A percentile compares a stretch with the other conserved stretches of the same genome.
phyloP scores from a whole-genome alignment of 2,888 invertebrate species.

The Timema podura region DNA sequence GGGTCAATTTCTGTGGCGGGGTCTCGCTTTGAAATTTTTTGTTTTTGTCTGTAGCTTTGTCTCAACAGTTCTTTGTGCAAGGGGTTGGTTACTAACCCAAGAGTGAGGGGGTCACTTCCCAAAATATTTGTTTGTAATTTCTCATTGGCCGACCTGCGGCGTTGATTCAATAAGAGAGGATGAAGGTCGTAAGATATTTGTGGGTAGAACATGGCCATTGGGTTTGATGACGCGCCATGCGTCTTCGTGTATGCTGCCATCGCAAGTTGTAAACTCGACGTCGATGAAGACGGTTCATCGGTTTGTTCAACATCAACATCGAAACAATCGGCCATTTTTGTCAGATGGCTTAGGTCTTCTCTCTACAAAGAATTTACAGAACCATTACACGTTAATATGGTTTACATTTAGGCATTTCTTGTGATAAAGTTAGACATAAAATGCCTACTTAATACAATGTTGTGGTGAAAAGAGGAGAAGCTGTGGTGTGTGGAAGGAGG shows the following conservation, averaged over 20 bases:
- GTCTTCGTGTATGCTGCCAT: slow-evolving; percentile 31
- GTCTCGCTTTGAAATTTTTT: slow-evolving; percentile 20
- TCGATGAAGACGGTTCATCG: slow-evolving; percentile 31
- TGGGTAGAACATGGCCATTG: slow-evolving; percentile 36
- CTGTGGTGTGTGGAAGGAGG: too few relatives aligned
- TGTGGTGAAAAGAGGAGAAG: too few relatives aligned
- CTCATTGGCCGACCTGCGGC: slow-evolving; percentile 25
- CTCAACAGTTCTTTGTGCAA: slow-evolving; percentile 17
- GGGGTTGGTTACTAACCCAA: slow-evolving; percentile 23
- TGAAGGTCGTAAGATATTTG: slow-evolving; percentile 35
- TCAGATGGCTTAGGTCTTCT: too few relatives aligned
- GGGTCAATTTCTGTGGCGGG: slow-evolving; percentile 9
- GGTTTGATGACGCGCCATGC: slow-evolving; percentile 29
- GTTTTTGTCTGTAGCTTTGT: slow-evolving; percentile 23
- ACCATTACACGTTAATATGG: too few relatives aligned
- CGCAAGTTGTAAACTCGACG: slow-evolving; percentile 32
- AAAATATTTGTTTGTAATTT: slow-evolving; percentile 20
- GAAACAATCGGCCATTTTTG: slow-evolving; percentile 30
- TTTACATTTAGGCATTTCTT: too few relatives aligned
- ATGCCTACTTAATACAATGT: too few relatives aligned
- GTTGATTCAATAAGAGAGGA: slow-evolving; percentile 31
- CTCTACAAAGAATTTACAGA: too few relatives aligned
- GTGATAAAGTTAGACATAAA: too few relatives aligned
- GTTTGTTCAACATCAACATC: slow-evolving; percentile 30
- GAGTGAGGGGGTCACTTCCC: slow-evolving; percentile 16